A percentile compares a stretch with the other conserved stretches of the same genome.
Conservation (phyloP, 2,113 vertebrate genomes). For the Pholis gunnellus region DNA sequence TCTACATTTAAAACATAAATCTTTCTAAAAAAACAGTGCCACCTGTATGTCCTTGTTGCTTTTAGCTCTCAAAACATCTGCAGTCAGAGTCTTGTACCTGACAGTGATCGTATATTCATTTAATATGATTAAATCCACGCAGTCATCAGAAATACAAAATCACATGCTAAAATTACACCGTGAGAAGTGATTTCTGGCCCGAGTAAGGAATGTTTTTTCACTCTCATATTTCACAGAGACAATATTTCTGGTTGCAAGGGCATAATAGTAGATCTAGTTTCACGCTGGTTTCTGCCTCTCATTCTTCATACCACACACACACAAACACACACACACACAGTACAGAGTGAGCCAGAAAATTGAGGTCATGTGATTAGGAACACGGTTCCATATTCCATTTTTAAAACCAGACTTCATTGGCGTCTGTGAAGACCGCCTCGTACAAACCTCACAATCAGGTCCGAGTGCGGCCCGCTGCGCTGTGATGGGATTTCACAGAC, state of each 20-base stretch:
- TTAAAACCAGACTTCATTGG: constrained; percentile 34
- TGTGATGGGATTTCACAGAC: constrained; percentile 19
- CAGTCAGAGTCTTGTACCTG: not conserved
- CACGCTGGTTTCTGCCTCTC: constrained; percentile 40
- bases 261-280: constrained; percentile 41
- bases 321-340: constrained; percentile 17
- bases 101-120: not conserved
- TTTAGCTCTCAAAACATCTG: not conserved
- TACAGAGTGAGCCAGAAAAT: constrained; percentile 59
- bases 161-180: not conserved
- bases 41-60: not conserved
- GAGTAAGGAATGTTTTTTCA: not conserved
- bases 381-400: constrained; percentile 43
- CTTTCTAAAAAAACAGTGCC: not conserved
- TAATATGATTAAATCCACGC: not conserved
- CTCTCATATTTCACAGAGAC: constrained; percentile 32
- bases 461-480: not conserved
- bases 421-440: constrained; percentile 6
- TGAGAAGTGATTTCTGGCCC: not conserved
- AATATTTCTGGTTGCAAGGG: constrained; percentile 23
- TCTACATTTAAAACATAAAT: not conserved
- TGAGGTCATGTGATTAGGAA: constrained; percentile 52
- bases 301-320: constrained; percentile 26
- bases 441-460: not conserved
- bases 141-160: constrained; percentile 2